Evolutionary conservation across 2,797 vertebrate genomes (phyloP).

Genomic region (Rhincodon typus): DNA sequence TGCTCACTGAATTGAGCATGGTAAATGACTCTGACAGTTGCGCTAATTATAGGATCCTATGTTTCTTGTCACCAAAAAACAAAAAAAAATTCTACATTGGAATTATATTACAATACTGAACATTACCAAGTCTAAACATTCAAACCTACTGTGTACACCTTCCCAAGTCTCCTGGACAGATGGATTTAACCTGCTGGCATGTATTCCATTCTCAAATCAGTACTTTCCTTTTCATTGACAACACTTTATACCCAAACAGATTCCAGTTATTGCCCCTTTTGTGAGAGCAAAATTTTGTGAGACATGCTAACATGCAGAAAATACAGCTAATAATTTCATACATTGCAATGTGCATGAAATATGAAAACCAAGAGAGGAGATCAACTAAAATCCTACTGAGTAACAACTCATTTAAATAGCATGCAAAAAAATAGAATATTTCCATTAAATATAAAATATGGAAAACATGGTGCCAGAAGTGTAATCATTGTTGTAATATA

Average conservation of each 20-base stretch:
- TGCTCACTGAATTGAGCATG: not conserved
- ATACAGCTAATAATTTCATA: not conserved
- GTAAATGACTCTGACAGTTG: not conserved
- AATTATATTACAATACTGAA: not conserved
- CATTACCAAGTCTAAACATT: not conserved
- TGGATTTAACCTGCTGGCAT: not conserved
- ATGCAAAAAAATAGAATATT: not conserved
- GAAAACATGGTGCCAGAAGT: not conserved
- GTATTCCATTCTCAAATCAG: not conserved
- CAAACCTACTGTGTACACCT: not conserved
- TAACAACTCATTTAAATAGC: too few relatives aligned
- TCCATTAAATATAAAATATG: not conserved
- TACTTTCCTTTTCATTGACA: not conserved
- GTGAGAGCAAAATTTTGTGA: not conserved
- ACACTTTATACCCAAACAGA: not conserved
- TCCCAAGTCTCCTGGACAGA: not conserved
- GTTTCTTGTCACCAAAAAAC: not conserved
- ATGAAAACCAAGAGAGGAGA: not conserved
- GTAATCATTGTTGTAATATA: not conserved
- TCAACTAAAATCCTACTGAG: not conserved
- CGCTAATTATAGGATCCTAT: too few relatives aligned
- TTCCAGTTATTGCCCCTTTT: conserved; percentile 9
- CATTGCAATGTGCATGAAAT: too few relatives aligned
- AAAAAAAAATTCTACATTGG: not conserved
- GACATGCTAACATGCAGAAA: not conserved